Base-by-base conservation (phyloP, 2,888 invertebrate genomes). In the Xestia sexstrigata region DNA sequence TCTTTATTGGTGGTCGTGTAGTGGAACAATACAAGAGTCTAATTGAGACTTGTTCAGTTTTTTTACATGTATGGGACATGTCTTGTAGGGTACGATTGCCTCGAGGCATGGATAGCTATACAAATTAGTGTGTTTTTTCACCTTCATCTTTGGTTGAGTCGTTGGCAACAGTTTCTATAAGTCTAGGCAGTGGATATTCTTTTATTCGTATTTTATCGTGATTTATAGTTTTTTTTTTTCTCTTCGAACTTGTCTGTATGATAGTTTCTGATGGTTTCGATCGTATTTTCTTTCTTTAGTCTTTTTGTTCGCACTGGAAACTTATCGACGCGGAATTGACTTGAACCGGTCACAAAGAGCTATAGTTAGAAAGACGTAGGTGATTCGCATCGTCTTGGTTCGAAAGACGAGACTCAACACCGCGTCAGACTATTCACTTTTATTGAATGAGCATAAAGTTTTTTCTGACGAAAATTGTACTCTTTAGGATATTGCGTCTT, bases 181-280 rank as follows among this genome's bases (percentile, higher is more conserved):
- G 30, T 39, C 0, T 3, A 52, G 15, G 35, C 11, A 58, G 1
- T 35, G 20, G 15, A 0, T 42, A 11, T 35, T 67, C n/a, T 58
- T 68, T 52, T 49, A 26, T 65, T 47, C 5, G 55, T 74, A 17
- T 58, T 52, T 35, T 35, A 58, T 23, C 23, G n/a, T 70, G 45
- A 82, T 47, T 82, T 26, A 70, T 80, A 15, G 35, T 4, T 69
- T 65, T 17, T 4, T 69, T 65, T 17, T 77, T 52, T 15, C 35
- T 58, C 26, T 45, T 23, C 23, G 23, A 49, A 73, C 35, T 65
- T 69, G 20, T 26, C 2, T 26, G 23, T 79, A 39, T 3, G 15
- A 8, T 60, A 35, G 4, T 42, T 39, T 42, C 39, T 47, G 30
- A 13, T 52, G 30, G 15, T 71, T 80, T 58, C 2, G 20, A 80